Base-by-base conservation (phyloP, 2,888 invertebrate species). In the Catocala fraxini region DNA sequence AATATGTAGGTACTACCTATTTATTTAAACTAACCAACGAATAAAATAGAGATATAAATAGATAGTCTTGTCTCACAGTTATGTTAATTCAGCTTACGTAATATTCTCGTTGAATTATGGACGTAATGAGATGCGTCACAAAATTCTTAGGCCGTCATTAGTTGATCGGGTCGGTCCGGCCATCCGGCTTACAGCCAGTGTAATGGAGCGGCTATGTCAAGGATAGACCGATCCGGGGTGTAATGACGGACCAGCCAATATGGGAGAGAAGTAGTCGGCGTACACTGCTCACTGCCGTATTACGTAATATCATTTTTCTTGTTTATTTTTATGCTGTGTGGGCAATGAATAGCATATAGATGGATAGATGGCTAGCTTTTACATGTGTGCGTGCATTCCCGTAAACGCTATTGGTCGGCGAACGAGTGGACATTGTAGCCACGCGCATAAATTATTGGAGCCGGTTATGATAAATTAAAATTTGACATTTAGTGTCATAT, bases 221-320 rank as follows among this genome's bases (percentile, higher is more conserved):
- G 82, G 80, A 89, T 85, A 81, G 80, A 77, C 79, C 79, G 83
- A 82, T 78, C 80, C 81, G 79, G 72, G 68, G 66, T 65, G 83
- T 89, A 85, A 90, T 87, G 81, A 85, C 83, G 79, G 85, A 72
- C 79, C 83, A 77, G 80, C 85, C 86, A 89, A 89, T 91, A 90
- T 89, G 84, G 81, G 83, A 80, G 82, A 84, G 81, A 82, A 75
- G 73, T 75, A 69, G 62, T 43, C 35, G 33, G 53, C 64, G 82
- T 83, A 85, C 84, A 83, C 81, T 75, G 79, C 51, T 61, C 54
- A 63, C 62, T 52, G 41, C 5, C 0, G 13, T 51, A 54, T 75
- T 73, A 71, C 59, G 63, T 77, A 74, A 76, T 53, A 34, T 6
- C 15, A 42, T 56, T 51, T 69, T 53, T n/a, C 33, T 62, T 34